Conservation (phyloP, 2,888 invertebrate species). For the Caenorhabditis virilis region DNA sequence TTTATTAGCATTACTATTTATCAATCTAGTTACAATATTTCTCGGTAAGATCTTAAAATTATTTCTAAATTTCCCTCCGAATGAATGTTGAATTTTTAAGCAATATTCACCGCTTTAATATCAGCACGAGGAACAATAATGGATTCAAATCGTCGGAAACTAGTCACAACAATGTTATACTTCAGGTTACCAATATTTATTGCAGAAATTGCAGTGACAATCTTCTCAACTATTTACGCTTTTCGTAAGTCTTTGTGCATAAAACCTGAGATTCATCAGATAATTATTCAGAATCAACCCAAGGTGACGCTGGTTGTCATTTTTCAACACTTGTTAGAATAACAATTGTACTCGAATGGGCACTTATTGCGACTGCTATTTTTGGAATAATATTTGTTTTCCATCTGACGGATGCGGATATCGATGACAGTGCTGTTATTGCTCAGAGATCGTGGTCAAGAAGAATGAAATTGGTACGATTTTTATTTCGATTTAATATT, state of each 20-base stretch:
- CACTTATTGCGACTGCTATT: constrained; percentile 56
- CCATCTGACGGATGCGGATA: constrained; percentile 47
- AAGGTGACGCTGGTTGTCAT: constrained; percentile 29
- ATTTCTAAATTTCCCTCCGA: too few species aligned
- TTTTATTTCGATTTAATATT: constrained; percentile 1
- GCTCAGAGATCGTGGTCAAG: constrained; percentile 55
- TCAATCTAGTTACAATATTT: constrained; percentile 61
- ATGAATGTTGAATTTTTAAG: too few species aligned
- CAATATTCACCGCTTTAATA: constrained; percentile 59
- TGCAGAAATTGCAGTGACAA: constrained; percentile 81
- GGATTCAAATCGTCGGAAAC: constrained; percentile 77
- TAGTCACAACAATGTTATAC: constrained; percentile 71
- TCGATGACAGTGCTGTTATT: constrained; percentile 52
- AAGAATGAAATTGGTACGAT: constrained; percentile 50
- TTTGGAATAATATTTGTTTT: constrained; percentile 54
- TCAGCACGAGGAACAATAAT: constrained; percentile 78
- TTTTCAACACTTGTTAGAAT: constrained; percentile 46
- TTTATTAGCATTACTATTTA: constrained; percentile 59
- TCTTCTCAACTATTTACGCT: constrained; percentile 78
- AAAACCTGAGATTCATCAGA: background rate
- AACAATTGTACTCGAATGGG: constrained; percentile 62
- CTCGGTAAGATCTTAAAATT: constrained; percentile 26
- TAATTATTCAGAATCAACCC: constrained; percentile 16
- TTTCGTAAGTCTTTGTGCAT: constrained; percentile 46
- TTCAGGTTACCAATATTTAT: constrained; percentile 79